phyloP scores from a whole-genome alignment of 2,888 invertebrate genomes.

The Crossocerus cetratus region DNA sequence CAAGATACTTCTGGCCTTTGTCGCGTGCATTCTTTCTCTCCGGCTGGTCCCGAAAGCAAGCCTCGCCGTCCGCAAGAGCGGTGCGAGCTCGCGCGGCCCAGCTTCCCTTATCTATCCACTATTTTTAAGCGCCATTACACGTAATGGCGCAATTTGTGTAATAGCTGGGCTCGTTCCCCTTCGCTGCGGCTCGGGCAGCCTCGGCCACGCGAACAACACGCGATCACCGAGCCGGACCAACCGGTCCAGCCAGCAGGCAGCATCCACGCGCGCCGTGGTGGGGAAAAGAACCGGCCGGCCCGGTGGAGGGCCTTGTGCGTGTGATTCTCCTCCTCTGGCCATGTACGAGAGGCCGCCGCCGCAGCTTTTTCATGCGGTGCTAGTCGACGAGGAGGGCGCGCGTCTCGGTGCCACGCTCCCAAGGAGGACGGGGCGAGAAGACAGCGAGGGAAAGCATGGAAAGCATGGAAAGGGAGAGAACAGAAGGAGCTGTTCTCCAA shows the following conservation, averaged over 20 bases:
- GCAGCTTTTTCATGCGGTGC: conserved; percentile 47
- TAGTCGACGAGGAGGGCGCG: not conserved
- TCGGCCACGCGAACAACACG: conserved; percentile 77
- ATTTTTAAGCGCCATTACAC: conserved; percentile 66
- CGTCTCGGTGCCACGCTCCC: conserved; percentile 14
- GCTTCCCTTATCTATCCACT: conserved; percentile 35
- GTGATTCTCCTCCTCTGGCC: conserved; percentile 39
- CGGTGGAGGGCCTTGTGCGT: conserved; percentile 29
- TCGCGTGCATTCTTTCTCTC: too few species aligned
- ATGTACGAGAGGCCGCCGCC: conserved; percentile 50
- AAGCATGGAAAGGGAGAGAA: conserved; percentile 33
- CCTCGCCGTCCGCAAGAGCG: too few species aligned
- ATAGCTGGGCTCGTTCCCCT: conserved; percentile 66
- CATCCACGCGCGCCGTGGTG: conserved; percentile 40
- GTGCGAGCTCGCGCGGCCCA: too few species aligned
- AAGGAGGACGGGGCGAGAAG: conserved; percentile 30
- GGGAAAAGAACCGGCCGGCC: conserved; percentile 41
- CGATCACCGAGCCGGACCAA: conserved; percentile 65
- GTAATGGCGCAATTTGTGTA: conserved; percentile 75
- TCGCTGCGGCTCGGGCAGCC: conserved; percentile 63
- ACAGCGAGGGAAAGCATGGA: conserved; percentile 11
- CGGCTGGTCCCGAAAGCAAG: too few species aligned
- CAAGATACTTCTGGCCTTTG: too few species aligned
- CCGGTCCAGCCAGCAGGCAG: conserved; percentile 53
- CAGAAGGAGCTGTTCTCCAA: conserved; percentile 48